phyloP scores from a whole-genome alignment of 1,140 invertebrate genomes.

The Amphibalanus amphitrite region DNA sequence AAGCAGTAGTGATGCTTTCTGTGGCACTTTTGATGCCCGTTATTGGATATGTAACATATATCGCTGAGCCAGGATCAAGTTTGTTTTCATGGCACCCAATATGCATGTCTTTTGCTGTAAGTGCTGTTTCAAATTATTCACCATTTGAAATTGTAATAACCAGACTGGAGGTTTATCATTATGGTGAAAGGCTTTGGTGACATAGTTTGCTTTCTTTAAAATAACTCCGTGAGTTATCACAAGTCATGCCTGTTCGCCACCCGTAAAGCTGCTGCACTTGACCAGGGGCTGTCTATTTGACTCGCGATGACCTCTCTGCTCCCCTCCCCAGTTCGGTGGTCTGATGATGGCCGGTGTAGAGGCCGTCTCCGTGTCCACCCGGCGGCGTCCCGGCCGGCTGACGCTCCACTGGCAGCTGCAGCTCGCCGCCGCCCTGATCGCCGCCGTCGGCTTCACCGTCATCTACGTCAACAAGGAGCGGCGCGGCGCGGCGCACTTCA shows the following conservation, averaged over 20 bases:
- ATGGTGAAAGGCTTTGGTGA: too few species aligned
- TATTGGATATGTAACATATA: not conserved
- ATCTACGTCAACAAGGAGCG: not conserved
- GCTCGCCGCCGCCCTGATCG: not conserved
- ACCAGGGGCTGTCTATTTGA: too few species aligned
- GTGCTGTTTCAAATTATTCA: not conserved
- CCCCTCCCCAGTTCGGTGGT: not conserved
- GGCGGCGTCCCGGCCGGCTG: not conserved
- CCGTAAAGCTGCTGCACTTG: too few species aligned
- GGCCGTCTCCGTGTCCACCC: not conserved
- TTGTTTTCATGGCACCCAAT: not conserved
- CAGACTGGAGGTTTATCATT: too few species aligned
- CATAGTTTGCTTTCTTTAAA: too few species aligned
- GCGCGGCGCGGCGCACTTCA: not conserved
- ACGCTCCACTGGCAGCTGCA: not conserved
- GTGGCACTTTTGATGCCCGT: not conserved
- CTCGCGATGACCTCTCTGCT: too few species aligned
- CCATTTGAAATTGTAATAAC: too few species aligned
- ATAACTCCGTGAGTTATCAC: too few species aligned
- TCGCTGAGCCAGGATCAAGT: not conserved
- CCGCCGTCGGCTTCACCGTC: constrained; percentile 17
- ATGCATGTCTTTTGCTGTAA: not conserved
- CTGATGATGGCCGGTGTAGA: not conserved
- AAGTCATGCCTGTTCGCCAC: too few species aligned
- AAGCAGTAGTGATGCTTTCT: not conserved